Base-by-base conservation (phyloP, 2,797 vertebrate genomes). In the Fistularia commersonii region DNA sequence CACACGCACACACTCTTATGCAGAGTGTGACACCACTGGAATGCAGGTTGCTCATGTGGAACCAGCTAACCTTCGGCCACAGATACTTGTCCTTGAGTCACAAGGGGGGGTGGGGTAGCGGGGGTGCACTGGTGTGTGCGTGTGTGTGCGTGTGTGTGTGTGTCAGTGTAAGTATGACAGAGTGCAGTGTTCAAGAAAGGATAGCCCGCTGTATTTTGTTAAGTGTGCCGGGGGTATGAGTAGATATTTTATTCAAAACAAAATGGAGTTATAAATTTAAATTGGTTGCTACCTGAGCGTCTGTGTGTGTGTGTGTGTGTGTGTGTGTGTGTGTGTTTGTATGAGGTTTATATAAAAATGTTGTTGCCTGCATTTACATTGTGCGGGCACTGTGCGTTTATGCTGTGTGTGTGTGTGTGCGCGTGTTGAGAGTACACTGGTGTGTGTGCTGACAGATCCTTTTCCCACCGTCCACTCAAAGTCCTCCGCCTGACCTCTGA, bases 81-180 rank as follows among this genome's bases (percentile, higher is more conserved):
- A 62, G 73, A 69, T 65, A 69, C 53, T 84, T 71, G 87, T 87
- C 85, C 85, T 91, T 89, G 79, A 83, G 74, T 76, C 70, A 80
- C 56, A 72, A 74, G 78, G 60, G 53, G 51, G 37, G 45, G 39
- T 11, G 8, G 34, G 36, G 37, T 34, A 9, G 47, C 8, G 3
- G 41, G 41, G 41, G 7, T 3, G n/a, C 2, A 42, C 32, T 35
- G 32, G 14, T 13, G 8, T 33, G 46, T 53, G 41, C 44, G 59
- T 40, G 60, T 46, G 48, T 39, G 44, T 40, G 14, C 35, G 36
- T 23, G 49, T 11, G 42, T 9, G 45, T 32, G 9, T 35, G n/a
- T 8, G 11, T 39, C 35, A 15, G 1, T 39, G 31, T 3, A 14
- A 36, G 35, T 41, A 3, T 38, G 36, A n/a, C n/a, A n/a, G n/a